These are phyloP conservation scores for Hetaerina titia DNA, from an alignment of 2,888 invertebrate genomes.

Conservation along the genomic window DNA sequence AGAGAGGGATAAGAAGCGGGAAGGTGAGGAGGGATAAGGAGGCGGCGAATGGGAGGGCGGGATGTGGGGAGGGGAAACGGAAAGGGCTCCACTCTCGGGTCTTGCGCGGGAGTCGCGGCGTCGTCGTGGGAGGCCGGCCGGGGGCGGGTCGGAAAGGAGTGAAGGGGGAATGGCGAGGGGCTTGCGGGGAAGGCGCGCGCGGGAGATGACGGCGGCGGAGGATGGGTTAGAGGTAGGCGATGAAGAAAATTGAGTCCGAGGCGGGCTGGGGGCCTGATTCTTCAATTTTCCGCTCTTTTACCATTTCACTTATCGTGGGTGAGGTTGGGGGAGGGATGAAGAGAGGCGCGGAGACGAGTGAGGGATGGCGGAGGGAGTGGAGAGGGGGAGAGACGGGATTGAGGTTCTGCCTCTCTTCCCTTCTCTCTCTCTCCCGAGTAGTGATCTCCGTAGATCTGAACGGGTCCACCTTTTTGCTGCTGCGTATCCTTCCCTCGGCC, in stretches of 20 bases:
- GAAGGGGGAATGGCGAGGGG: background rate
- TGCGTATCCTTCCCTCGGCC: background rate
- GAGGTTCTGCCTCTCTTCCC: too few relatives aligned
- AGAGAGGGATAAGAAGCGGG: background rate
- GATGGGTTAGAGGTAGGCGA: conserved; percentile 44
- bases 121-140: background rate
- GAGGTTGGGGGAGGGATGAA: background rate
- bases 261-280: conserved; percentile 24
- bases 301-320: conserved; percentile 43
- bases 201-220: background rate
- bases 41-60: background rate
- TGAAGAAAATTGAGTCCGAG: conserved; percentile 64
- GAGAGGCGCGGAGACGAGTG: background rate
- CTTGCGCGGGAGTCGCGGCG: background rate
- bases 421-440: background rate
- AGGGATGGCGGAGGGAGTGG: background rate
- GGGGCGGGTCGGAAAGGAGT: too few relatives aligned
- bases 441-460: conserved; percentile 34
- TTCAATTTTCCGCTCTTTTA: conserved; percentile 66
- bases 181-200: background rate
- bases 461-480: too few relatives aligned
- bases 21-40: background rate
- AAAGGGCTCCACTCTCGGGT: background rate
- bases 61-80: background rate
- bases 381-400: background rate